phyloP scores from a whole-genome alignment of 2,113 vertebrate genomes.

The Xiphophorus maculatus region DNA sequence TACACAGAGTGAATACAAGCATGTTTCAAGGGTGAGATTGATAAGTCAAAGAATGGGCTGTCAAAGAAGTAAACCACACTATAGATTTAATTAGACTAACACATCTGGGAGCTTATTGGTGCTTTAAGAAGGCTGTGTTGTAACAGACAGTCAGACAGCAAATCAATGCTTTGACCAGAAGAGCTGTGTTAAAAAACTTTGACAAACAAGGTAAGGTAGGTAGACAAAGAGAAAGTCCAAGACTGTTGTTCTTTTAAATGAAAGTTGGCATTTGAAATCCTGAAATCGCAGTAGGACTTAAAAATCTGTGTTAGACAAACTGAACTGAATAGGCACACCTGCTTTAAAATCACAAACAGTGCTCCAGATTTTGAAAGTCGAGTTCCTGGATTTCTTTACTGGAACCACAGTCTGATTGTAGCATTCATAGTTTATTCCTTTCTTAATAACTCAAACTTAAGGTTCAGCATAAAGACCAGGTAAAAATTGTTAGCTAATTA shows the following conservation, averaged over 20 bases:
- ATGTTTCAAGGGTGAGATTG: slow-evolving; percentile 72
- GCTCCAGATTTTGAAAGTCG: background rate
- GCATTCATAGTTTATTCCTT: background rate
- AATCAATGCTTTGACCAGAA: slow-evolving; percentile 70
- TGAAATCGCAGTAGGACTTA: background rate
- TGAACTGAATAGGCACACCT: background rate
- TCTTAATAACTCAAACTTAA: background rate
- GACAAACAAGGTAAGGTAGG: slow-evolving; percentile 42
- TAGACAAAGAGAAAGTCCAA: slow-evolving; percentile 14
- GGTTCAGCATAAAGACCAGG: no score
- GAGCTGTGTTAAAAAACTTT: slow-evolving; percentile 40
- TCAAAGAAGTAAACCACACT: slow-evolving; percentile 79
- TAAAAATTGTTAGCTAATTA: no score
- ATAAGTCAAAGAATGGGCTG: slow-evolving; percentile 74
- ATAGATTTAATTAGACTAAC: slow-evolving; percentile 85
- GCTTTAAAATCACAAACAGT: background rate
- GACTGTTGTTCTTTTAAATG: slow-evolving; percentile 7
- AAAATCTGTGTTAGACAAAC: background rate
- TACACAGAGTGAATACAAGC: slow-evolving; percentile 78
- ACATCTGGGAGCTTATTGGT: slow-evolving; percentile 71
- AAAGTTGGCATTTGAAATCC: background rate
- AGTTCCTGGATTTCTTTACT: background rate
- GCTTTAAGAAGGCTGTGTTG: slow-evolving; percentile 57
- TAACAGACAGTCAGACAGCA: slow-evolving; percentile 66
- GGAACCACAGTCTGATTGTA: background rate